Base-by-base conservation (phyloP, 2,113 vertebrate species). In the Petroica traversi region DNA sequence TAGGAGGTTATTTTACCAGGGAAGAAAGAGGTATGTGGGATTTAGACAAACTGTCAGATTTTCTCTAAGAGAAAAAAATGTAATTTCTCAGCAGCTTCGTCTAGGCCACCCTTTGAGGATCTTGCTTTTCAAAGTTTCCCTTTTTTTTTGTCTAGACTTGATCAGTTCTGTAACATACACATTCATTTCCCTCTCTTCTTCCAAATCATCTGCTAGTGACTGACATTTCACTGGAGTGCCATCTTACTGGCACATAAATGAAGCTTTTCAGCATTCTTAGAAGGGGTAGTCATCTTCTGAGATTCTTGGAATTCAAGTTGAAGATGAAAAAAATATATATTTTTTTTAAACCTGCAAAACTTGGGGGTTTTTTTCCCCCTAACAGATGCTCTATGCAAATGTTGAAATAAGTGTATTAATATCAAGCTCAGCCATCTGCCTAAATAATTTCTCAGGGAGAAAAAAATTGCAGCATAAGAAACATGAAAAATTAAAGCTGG, bases 361-460 rank as follows among this genome's bases (percentile, higher is more conserved):
- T 89, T 36, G n/a, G 29, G 9, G 5, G 19, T 14, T 67, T 41
- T 55, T n/a, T 52, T n/a, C 5, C 0, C 2, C 49, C 41, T 72
- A 89, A 61, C 97, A 97, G 94, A 96, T 96, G 96, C 94, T 96
- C 88, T 68, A 93, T 94, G 89, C 95, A 97, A 96, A 95, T 95
- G 92, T 94, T 95, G 94, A 93, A 96, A 92, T 95, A 91, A 95
- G 87, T 89, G n/a, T 91, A 92, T 95, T 97, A 96, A 94, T 97
- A 94, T 68, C 91, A 79, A 95, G 72, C 66, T 88, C 90, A 93
- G 67, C 95, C 96, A 96, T 95, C 96, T 96, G 90, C 73, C 85
- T 79, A 91, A 96, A 94, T 96, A 79, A 96, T 93, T 97, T 95
- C 80, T 91, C 73, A 41, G 46, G 67, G 28, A 24, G 40, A 89